Conservation (phyloP, 2,888 invertebrate genomes). For the Eilema sororculum region DNA sequence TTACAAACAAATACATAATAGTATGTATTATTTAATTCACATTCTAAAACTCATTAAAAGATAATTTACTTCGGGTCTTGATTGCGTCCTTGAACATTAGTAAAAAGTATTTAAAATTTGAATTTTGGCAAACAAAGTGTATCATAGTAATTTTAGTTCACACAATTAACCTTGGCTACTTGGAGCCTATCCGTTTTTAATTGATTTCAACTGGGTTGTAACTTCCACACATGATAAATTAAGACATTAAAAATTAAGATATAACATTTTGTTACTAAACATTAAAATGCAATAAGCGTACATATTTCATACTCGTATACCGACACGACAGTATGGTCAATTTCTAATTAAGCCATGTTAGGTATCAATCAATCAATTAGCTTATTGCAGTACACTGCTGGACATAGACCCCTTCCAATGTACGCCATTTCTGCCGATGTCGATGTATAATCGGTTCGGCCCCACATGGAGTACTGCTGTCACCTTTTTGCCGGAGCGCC, state of each 20-base stretch:
- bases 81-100: too few relatives aligned
- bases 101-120: neutral
- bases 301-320: neutral
- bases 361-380: too few relatives aligned
- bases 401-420: too few relatives aligned
- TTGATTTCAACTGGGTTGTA: neutral
- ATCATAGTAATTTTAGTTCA: neutral
- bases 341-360: neutral
- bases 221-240: neutral
- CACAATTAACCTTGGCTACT: neutral
- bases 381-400: too few relatives aligned
- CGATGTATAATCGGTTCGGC: too few relatives aligned
- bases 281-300: neutral
- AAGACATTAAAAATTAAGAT: neutral
- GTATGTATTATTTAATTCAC: too few relatives aligned
- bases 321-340: neutral
- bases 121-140: neutral
- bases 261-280: neutral
- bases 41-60: too few relatives aligned
- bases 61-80: too few relatives aligned
- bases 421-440: too few relatives aligned
- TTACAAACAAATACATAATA: too few relatives aligned
- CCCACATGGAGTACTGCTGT: too few relatives aligned
- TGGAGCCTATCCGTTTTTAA: neutral
- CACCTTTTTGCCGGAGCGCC: too few relatives aligned